Percentiles rank a stretch among this genome's conserved stretches.
Conservation (phyloP, 2,888 invertebrate species). For the Papilio protenor region DNA sequence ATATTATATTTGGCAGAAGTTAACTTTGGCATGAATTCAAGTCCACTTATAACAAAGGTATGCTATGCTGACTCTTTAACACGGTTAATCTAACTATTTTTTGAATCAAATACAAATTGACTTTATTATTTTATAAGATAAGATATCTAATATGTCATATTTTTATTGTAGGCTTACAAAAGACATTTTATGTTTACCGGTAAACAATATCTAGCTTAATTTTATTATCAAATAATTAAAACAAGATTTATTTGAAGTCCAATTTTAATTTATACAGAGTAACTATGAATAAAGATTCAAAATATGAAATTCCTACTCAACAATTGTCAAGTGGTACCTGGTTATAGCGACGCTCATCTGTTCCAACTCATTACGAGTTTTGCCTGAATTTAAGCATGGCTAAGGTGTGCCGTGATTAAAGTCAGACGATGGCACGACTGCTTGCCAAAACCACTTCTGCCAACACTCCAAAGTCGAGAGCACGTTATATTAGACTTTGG, state of each 20-base stretch:
- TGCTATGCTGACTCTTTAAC: constrained; percentile 49
- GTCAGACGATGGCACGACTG: constrained; percentile 68
- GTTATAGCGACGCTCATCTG: constrained; percentile 63
- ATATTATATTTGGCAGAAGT: constrained; percentile 24
- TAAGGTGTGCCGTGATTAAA: constrained; percentile 77
- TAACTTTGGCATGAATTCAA: constrained; percentile 16
- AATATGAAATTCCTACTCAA: constrained; percentile 8
- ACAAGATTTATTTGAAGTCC: not conserved
- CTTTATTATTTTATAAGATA: not conserved
- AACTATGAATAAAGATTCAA: constrained; percentile 1
- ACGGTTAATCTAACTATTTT: constrained; percentile 13
- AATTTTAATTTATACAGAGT: not conserved
- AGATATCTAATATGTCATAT: not conserved
- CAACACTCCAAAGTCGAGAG: constrained; percentile 53
- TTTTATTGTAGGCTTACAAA: no score
- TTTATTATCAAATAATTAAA: not conserved
- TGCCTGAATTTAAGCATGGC: constrained; percentile 65
- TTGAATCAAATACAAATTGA: not conserved
- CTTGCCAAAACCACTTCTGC: constrained; percentile 80
- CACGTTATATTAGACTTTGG: constrained; percentile 71
- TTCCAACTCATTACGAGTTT: constrained; percentile 76
- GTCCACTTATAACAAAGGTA: constrained; percentile 13
- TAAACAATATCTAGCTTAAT: not conserved
- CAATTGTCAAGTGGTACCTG: constrained; percentile 29
- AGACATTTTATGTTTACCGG: no score